phyloP scores from a whole-genome alignment of 2,797 vertebrate genomes.

The Melanotaenia maccullochi region DNA sequence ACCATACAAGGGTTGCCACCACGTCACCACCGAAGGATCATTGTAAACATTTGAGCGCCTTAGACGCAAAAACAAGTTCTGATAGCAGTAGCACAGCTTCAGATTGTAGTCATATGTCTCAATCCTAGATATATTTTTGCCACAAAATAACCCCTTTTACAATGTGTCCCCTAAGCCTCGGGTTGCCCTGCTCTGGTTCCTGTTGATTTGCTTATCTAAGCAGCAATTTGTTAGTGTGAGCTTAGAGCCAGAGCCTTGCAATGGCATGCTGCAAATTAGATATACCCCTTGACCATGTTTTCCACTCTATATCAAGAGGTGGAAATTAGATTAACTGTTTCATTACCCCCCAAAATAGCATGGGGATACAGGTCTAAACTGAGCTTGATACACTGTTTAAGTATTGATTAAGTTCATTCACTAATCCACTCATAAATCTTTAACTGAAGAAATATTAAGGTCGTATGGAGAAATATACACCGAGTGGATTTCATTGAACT shows the following conservation, averaged over 20 bases:
- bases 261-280: slow-evolving; percentile 82
- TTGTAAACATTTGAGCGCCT: background rate
- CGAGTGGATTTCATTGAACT: background rate
- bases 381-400: slow-evolving; percentile 35
- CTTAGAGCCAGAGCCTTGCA: slow-evolving; percentile 76
- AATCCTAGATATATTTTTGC: slow-evolving; percentile 35
- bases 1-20: background rate
- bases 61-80: background rate
- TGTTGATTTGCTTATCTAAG: slow-evolving; percentile 82
- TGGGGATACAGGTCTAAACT: slow-evolving; percentile 45
- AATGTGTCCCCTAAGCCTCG: slow-evolving; percentile 59
- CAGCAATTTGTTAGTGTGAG: slow-evolving; percentile 81
- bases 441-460: background rate
- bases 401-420: background rate
- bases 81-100: slow-evolving; percentile 1
- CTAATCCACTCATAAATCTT: background rate
- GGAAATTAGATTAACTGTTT: slow-evolving; percentile 83
- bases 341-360: slow-evolving; percentile 68
- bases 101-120: slow-evolving; percentile 8
- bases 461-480: background rate
- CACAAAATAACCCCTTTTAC: slow-evolving; percentile 44
- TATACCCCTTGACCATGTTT: slow-evolving; percentile 78
- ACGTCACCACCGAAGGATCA: slow-evolving; percentile 7
- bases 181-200: slow-evolving; percentile 57
- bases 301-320: slow-evolving; percentile 77